phyloP scores from a whole-genome alignment of 2,113 vertebrate genomes.

The Sebastes fasciatus region DNA sequence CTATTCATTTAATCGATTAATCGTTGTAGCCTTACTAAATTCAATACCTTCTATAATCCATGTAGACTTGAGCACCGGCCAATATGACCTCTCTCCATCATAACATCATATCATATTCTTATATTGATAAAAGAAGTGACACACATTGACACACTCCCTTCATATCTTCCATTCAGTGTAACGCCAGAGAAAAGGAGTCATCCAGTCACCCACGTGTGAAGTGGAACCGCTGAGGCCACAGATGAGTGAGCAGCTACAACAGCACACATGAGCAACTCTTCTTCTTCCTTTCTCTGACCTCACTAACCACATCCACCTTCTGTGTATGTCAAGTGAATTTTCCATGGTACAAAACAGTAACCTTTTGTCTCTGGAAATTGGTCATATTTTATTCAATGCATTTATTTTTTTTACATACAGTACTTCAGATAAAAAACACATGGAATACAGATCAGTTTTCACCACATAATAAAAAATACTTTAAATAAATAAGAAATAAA shows the following conservation, averaged over 20 bases:
- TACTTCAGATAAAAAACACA: slow-evolving; percentile 44
- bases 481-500: slow-evolving; percentile 64
- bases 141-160: neutral
- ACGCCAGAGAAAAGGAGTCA: slow-evolving; percentile 45
- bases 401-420: slow-evolving; percentile 49
- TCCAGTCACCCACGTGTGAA: slow-evolving; percentile 47
- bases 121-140: neutral
- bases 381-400: slow-evolving; percentile 50
- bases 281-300: slow-evolving; percentile 1
- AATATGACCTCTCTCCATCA: neutral
- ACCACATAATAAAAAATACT: slow-evolving; percentile 46
- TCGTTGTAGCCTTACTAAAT: neutral
- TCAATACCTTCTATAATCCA: neutral
- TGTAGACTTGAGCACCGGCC: neutral
- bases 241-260: neutral
- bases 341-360: slow-evolving; percentile 22
- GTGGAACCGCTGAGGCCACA: slow-evolving; percentile 28
- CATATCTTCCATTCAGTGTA: slow-evolving; percentile 23
- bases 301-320: slow-evolving; percentile 1
- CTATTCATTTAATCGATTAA: no score
- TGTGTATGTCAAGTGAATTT: neutral
- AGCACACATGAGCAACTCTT: slow-evolving; percentile 7
- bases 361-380: slow-evolving; percentile 8
- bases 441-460: slow-evolving; percentile 31
- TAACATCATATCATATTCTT: neutral